Evolutionary conservation across 1,140 invertebrate genomes (phyloP).

Genomic region (Trichonephila inaurata): DNA sequence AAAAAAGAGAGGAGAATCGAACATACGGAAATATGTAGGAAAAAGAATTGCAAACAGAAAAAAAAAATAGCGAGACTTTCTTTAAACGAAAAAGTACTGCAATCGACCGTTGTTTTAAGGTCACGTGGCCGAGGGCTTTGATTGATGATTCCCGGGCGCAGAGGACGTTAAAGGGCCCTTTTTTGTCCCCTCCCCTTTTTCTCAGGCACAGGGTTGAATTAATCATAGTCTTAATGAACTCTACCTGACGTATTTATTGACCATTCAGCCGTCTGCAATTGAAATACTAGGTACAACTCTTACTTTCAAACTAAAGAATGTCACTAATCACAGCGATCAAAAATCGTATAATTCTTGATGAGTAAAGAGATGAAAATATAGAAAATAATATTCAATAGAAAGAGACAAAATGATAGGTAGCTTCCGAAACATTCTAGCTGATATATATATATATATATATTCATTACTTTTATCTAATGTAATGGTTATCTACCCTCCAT

Average conservation of each 20-base stretch:
- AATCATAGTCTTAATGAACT: conserved; percentile 68
- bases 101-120: conserved; percentile 72
- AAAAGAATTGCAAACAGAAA: conserved; percentile 34
- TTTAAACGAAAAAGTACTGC: conserved; percentile 30
- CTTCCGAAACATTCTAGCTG: too few species aligned
- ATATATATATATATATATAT: too few species aligned
- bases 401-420: background rate
- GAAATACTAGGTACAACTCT: conserved; percentile 60
- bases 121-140: conserved; percentile 55
- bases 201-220: conserved; percentile 60
- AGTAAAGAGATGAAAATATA: too few species aligned
- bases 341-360: background rate
- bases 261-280: conserved; percentile 59
- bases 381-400: background rate
- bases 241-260: conserved; percentile 71
- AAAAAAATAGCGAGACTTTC: background rate
- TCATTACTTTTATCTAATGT: too few species aligned
- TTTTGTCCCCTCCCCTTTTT: conserved; percentile 21
- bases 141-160: conserved; percentile 57
- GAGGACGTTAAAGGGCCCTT: conserved; percentile 29
- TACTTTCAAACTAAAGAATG: conserved; percentile 47
- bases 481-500: too few species aligned
- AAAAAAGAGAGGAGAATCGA: conserved; percentile 37
- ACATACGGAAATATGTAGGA: conserved; percentile 3
- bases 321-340: background rate